Evolutionary conservation across 2,888 invertebrate genomes (phyloP).

Genomic region (Scrobipalpa costella): DNA sequence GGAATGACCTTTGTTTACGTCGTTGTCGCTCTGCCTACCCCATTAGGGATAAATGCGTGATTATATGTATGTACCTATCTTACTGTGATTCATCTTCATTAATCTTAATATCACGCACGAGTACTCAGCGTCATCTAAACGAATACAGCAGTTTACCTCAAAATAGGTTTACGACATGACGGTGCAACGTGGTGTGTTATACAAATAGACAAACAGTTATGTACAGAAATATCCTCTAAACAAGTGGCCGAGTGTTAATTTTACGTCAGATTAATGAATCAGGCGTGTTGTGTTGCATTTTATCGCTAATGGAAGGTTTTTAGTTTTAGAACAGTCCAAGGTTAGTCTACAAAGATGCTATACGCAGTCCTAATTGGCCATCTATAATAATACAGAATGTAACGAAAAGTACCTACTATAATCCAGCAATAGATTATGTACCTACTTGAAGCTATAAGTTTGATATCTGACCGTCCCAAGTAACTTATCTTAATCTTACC

Average conservation of each 20-base stretch:
- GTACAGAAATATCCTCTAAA: conserved; percentile 6
- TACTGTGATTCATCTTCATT: too few species aligned
- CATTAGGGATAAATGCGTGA: too few species aligned
- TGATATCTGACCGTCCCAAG: too few species aligned
- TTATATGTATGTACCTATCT: too few species aligned
- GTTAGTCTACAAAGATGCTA: not conserved
- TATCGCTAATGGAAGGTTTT: not conserved
- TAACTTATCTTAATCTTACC: too few species aligned
- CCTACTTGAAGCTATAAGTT: too few species aligned
- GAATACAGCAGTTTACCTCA: not conserved
- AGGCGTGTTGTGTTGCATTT: not conserved
- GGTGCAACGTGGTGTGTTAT: not conserved
- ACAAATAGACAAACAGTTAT: conserved; percentile 6
- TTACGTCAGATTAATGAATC: conserved; percentile 1
- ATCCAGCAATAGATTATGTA: too few species aligned
- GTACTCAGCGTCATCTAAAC: not conserved
- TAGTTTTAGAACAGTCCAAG: not conserved
- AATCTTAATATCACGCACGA: too few species aligned
- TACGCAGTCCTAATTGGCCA: not conserved
- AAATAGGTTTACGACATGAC: conserved; percentile 6
- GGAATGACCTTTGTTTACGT: too few species aligned
- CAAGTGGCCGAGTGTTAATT: not conserved
- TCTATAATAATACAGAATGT: too few species aligned
- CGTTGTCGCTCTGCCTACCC: too few species aligned
- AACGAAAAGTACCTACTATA: too few species aligned